Conservation (phyloP, 2,888 invertebrate genomes). For the Cheilosia soror region DNA sequence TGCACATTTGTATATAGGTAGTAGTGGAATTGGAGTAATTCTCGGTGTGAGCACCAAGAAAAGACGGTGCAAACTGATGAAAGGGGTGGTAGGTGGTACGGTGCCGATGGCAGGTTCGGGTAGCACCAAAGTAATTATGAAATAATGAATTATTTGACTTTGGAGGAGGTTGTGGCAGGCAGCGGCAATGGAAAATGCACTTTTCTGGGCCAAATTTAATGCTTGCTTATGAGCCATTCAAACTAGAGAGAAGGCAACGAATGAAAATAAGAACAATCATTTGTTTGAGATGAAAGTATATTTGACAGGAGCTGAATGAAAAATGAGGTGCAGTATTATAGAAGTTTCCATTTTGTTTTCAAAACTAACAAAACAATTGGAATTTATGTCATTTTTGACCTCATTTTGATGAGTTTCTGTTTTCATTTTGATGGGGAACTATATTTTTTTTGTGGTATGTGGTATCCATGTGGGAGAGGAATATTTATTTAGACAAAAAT, state of each 20-base stretch:
- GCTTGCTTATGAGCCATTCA: constrained; percentile 45
- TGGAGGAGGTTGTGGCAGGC: constrained; percentile 40
- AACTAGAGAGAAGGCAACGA: constrained; percentile 14
- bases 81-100: neutral
- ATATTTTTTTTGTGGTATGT: neutral
- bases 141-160: constrained; percentile 72
- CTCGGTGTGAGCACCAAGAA: constrained; percentile 24
- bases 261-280: constrained; percentile 34
- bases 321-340: constrained; percentile 47
- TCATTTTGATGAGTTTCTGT: neutral
- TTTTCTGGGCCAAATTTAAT: constrained; percentile 59
- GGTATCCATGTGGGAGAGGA: no score
- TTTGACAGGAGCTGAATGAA: constrained; percentile 45
- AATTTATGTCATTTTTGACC: neutral
- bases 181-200: constrained; percentile 29
- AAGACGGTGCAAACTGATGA: constrained; percentile 1
- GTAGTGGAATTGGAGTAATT: constrained; percentile 57
- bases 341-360: neutral
- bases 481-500: no score
- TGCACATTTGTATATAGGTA: constrained; percentile 67
- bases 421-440: neutral
- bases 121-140: constrained; percentile 58
- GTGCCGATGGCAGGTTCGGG: neutral
- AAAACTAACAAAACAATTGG: neutral
- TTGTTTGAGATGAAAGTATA: constrained; percentile 40